Conservation (phyloP, 2,888 invertebrate genomes). For the Anthrax anthrax region DNA sequence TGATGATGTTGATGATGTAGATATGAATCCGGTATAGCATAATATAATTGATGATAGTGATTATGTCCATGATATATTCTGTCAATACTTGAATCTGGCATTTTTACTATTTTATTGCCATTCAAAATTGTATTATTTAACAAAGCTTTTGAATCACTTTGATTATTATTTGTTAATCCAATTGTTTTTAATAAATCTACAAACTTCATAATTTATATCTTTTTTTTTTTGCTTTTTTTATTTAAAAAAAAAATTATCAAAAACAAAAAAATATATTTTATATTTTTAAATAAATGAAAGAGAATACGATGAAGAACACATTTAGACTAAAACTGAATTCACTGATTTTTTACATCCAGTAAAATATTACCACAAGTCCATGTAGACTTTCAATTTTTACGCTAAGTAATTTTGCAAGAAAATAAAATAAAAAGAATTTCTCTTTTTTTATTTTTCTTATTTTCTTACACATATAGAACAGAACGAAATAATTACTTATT, state of each 20-base stretch:
- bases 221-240: background rate
- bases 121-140: constrained; percentile 1
- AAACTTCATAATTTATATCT: constrained; percentile 6
- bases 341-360: no score
- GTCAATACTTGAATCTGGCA: constrained; percentile 4
- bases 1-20: constrained; percentile 5
- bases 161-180: constrained; percentile 4
- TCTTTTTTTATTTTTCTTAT: no score
- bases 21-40: background rate
- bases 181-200: constrained; percentile 7
- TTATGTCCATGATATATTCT: constrained; percentile 8
- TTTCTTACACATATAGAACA: no score
- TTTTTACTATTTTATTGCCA: background rate
- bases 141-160: background rate
- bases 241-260: background rate
- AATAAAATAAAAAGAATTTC: no score
- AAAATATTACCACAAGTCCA: no score
- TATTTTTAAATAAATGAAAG: no score
- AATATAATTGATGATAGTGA: constrained; percentile 4
- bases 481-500: no score
- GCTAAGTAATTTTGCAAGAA: no score
- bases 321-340: no score
- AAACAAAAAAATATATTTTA: no score
- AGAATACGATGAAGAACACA: no score
- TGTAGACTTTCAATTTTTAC: no score